Conservation (phyloP, 2,113 vertebrate genomes). For the Oxyruncus cristatus region DNA sequence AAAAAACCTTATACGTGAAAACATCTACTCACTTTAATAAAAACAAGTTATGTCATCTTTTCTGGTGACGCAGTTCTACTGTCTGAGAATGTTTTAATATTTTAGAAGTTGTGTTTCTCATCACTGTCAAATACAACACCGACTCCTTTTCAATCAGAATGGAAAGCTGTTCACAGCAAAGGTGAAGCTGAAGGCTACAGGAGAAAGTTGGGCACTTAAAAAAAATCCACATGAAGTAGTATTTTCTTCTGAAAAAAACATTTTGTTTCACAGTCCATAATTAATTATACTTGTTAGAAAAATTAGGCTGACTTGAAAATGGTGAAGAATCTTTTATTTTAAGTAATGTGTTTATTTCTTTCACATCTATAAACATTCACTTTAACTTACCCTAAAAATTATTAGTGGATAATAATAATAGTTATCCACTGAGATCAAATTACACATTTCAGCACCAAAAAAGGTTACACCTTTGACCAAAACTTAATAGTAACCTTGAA, state of each 20-base stretch:
- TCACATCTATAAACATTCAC: background rate
- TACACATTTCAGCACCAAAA: background rate
- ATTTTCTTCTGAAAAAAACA: background rate
- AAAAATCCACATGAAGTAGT: background rate
- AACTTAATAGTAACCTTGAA: background rate
- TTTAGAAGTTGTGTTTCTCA: background rate
- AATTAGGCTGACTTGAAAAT: background rate
- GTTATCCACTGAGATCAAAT: no score
- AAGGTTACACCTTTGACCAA: accelerated
- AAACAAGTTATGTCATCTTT: background rate
- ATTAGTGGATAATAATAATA: no score
- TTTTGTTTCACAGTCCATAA: background rate
- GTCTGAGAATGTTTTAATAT: background rate
- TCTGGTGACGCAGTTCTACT: background rate
- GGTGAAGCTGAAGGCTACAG: background rate
- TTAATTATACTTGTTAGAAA: background rate
- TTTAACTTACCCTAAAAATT: background rate
- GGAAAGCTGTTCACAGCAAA: background rate
- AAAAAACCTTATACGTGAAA: background rate
- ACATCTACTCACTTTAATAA: background rate
- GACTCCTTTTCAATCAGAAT: background rate
- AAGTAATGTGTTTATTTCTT: background rate
- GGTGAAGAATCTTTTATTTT: background rate
- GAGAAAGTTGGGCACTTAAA: background rate
- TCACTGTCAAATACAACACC: background rate